Percentiles rank a stretch among this genome's conserved stretches.
These are phyloP conservation scores for Glyphotaelius pellucidus DNA, from an alignment of 2,888 invertebrate genomes.

Conservation along the genomic window DNA sequence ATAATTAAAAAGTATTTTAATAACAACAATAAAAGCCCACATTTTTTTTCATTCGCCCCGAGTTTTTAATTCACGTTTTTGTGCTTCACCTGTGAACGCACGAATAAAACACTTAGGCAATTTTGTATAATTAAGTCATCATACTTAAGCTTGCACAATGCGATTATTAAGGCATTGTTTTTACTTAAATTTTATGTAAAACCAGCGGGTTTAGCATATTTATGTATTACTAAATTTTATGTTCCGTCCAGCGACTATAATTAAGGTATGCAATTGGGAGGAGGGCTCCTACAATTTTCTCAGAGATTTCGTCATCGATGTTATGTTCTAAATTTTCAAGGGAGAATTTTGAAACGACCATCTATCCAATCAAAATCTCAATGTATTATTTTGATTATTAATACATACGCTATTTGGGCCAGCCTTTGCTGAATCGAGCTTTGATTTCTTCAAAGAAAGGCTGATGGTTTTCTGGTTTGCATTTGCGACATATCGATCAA, in stretches of 20 bases:
- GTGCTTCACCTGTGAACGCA: slow-evolving; percentile 26
- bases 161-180: slow-evolving; percentile 44
- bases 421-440: neutral
- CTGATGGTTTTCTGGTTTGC: neutral
- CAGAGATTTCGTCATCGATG: neutral
- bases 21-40: slow-evolving; percentile 16
- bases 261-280: neutral
- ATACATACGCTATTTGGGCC: neutral
- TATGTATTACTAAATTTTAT: slow-evolving; percentile 2
- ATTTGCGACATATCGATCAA: neutral
- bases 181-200: slow-evolving; percentile 55
- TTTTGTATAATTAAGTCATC: slow-evolving; percentile 44
- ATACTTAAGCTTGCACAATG: slow-evolving; percentile 20
- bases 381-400: neutral
- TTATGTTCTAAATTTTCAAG: neutral
- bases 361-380: neutral
- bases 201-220: slow-evolving; percentile 13
- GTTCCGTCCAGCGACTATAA: neutral
- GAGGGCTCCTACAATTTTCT: neutral
- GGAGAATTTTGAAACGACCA: neutral
- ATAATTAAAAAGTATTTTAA: slow-evolving; percentile 58
- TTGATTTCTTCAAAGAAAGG: neutral
- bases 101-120: slow-evolving; percentile 35
- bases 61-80: slow-evolving; percentile 43
- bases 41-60: neutral